phyloP scores from a whole-genome alignment of 2,113 vertebrate species.

The Pedionomus torquatus region DNA sequence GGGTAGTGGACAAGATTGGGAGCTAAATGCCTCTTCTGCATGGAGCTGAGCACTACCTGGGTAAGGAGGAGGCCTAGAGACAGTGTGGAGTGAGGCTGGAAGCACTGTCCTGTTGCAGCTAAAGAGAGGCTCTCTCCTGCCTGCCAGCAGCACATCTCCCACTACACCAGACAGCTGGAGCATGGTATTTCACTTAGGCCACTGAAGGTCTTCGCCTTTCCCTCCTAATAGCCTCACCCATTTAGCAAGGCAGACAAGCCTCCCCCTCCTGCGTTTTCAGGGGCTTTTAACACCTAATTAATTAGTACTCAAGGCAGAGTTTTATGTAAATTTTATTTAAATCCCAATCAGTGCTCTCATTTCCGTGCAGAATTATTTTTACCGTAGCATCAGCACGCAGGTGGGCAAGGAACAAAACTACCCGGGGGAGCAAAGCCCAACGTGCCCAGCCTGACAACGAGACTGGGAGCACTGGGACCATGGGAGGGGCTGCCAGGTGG shows the following conservation, averaged over 20 bases:
- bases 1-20: background rate
- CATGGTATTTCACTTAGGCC: background rate
- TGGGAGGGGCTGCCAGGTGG: background rate
- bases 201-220: background rate
- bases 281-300: slow-evolving; percentile 62
- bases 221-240: background rate
- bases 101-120: background rate
- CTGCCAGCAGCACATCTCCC: background rate
- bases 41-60: accelerated
- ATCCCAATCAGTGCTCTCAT: slow-evolving; percentile 71
- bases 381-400: slow-evolving; percentile 42
- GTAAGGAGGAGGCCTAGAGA: background rate
- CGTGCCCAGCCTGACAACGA: slow-evolving; percentile 55
- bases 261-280: background rate
- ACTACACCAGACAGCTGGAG: background rate
- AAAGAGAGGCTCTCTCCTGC: background rate
- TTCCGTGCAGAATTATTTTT: slow-evolving; percentile 74
- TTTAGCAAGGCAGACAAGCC: background rate
- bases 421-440: slow-evolving; percentile 10
- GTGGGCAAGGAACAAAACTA: slow-evolving; percentile 51
- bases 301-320: slow-evolving; percentile 68
- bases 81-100: background rate
- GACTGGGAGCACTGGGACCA: background rate
- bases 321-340: slow-evolving; percentile 79
- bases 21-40: background rate